Base-by-base conservation (phyloP, 2,888 invertebrate species). In the Plutella xylostella region DNA sequence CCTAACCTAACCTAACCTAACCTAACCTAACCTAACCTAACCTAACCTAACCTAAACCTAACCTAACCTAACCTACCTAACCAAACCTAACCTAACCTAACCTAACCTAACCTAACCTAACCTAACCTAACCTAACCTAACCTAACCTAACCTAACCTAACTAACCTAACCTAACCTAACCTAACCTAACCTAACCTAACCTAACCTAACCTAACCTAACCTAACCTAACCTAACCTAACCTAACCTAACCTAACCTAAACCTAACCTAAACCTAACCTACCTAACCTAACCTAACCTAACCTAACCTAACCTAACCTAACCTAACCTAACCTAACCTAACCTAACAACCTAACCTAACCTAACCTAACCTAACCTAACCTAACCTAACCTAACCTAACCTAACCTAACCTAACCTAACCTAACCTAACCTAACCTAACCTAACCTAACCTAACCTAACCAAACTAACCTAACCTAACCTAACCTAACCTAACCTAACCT, bases 401-500 rank as follows among this genome's bases (percentile, higher is more conserved):
- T 46, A 46, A 46, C 46, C 46, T 46, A 46, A 46, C 46, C 46
- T 46, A 46, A 46, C 46, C 46, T 46, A 46, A 46, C 47, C 47
- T 47, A 47, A 47, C 47, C 47, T 47, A 47, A 47, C 47, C 47
- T 47, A 47, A 47, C 47, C 47, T 47, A 47, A 47, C 47, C 47
- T 47, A 47, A 47, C 47, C 47, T 47, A 47, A 47, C 47, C 47
- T 47, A 47, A 47, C 47, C 47, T 47, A 47, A 47, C 47, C n/a
- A n/a, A n/a, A n/a, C n/a, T n/a, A n/a, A n/a, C n/a, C n/a, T n/a
- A n/a, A n/a, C n/a, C n/a, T n/a, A n/a, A n/a, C n/a, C n/a, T n/a
- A n/a, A n/a, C n/a, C n/a, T n/a, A n/a, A n/a, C n/a, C n/a, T n/a
- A n/a, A n/a, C n/a, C n/a, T n/a, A n/a, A n/a, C n/a, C n/a, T n/a